Evolutionary conservation across 2,113 vertebrate genomes (phyloP).

Genomic region (Pollachius pollachius): DNA sequence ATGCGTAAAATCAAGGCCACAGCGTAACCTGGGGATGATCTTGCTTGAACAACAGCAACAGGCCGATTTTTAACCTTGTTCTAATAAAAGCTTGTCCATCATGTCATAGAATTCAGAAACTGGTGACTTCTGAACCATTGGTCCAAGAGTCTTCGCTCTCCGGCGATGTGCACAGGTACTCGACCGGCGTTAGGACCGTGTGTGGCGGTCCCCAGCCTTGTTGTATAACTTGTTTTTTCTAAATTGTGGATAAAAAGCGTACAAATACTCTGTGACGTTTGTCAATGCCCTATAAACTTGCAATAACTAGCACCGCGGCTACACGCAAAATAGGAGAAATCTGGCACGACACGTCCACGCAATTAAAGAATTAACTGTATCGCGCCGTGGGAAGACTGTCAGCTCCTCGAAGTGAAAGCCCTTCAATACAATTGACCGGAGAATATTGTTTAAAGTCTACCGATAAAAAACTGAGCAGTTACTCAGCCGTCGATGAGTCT

Average conservation of each 20-base stretch:
- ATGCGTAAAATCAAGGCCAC: neutral
- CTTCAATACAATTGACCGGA: no score
- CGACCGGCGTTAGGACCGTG: slow-evolving; percentile 65
- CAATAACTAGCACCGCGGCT: no score
- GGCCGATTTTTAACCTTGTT: slow-evolving; percentile 64
- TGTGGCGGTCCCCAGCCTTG: slow-evolving; percentile 3
- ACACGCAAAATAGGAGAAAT: neutral
- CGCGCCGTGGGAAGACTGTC: slow-evolving; percentile 19
- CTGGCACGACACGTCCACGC: neutral
- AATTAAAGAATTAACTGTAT: neutral
- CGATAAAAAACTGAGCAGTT: neutral
- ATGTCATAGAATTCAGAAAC: slow-evolving; percentile 46
- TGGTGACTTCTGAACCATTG: slow-evolving; percentile 60
- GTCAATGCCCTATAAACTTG: neutral
- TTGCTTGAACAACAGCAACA: neutral
- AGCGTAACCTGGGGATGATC: neutral
- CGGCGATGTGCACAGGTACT: neutral
- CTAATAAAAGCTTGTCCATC: slow-evolving; percentile 74
- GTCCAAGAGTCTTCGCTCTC: slow-evolving; percentile 27
- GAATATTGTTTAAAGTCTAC: neutral
- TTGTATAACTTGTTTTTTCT: slow-evolving; percentile 78
- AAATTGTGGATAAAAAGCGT: slow-evolving; percentile 28
- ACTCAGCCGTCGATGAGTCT: slow-evolving; percentile 17
- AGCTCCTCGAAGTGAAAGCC: slow-evolving; percentile 31
- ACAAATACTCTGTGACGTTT: neutral